Base-by-base conservation (phyloP, 1,140 invertebrate genomes). In the Musca vetustissima region DNA sequence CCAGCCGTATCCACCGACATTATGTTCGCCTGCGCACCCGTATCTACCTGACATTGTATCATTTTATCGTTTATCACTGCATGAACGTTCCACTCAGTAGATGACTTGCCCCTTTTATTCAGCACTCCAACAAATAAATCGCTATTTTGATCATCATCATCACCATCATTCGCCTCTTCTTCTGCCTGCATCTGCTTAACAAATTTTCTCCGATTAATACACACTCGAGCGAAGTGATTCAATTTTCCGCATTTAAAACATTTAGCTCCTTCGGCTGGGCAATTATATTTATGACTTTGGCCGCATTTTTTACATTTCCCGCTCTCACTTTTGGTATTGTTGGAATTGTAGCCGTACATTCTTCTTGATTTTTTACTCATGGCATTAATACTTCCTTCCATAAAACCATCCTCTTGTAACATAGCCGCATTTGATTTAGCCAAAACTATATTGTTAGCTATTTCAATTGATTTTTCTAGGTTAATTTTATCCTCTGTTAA, bases 371-470 rank as follows among this genome's bases (percentile, higher is more conserved):
- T 28, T 25, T 57, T 25, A 11, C 13, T 25, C 24, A 15, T 28
- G 1, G 7, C 24, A 57, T 57, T 57, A 24, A 57, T n/a, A 57
- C 14, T n/a, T 28, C 24, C 14, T 49, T 75, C 75, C 13, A 32
- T n/a, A 59, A 71, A 66, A 7, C 21, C 53, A 69, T 75, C 71
- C 53, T 13, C 32, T 17, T 64, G 43, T 2, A 69, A n/a, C 13
- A 43, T 48, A 6, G 2, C 2, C 19, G 21, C 24, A 53, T 69
- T 64, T 47, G 32, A 49, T 57, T 57, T 64, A 19, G 48, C 59
- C n/a, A 69, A 61, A 52, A 14, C 36, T 15, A 68, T 59, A 19
- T 17, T 57, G 53, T 65, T 69, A 7, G 68, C 59, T 43, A 69
- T 69, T 32, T 22, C 28, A 14, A 69, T 32, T n/a, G 68, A 49